phyloP scores from a whole-genome alignment of 2,797 vertebrate species.

The Cheirogaleus major region DNA sequence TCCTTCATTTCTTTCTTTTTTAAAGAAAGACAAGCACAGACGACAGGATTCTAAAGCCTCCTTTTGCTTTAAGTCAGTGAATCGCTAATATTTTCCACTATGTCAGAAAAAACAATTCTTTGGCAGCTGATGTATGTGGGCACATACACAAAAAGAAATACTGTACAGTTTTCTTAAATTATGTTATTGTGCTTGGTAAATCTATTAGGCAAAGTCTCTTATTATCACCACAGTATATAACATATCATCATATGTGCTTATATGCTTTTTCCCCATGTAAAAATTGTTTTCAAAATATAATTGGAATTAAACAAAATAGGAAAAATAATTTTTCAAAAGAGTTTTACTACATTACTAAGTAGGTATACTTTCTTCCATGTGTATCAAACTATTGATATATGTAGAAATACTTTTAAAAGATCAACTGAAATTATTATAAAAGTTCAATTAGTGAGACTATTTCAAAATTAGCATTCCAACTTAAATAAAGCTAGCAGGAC shows the following conservation, averaged over 20 bases:
- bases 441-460: conserved; percentile 28
- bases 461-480: conserved; percentile 55
- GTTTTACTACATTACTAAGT: background rate
- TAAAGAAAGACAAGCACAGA: background rate
- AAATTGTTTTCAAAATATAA: conserved; percentile 23
- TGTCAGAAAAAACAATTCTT: background rate
- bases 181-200: background rate
- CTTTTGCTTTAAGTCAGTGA: background rate
- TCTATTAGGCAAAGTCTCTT: background rate
- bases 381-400: background rate
- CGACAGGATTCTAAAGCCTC: background rate
- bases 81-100: background rate
- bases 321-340: background rate
- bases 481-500: background rate
- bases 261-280: background rate
- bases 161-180: background rate
- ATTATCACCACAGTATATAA: background rate
- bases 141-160: conserved; percentile 27
- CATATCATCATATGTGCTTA: background rate
- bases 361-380: conserved; percentile 7
- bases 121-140: background rate
- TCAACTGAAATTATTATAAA: conserved; percentile 37
- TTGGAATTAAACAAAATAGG: conserved; percentile 34
- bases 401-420: conserved; percentile 21
- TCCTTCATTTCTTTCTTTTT: background rate